Base-by-base conservation (phyloP, 2,888 invertebrate genomes). In the Apodemia mormo region DNA sequence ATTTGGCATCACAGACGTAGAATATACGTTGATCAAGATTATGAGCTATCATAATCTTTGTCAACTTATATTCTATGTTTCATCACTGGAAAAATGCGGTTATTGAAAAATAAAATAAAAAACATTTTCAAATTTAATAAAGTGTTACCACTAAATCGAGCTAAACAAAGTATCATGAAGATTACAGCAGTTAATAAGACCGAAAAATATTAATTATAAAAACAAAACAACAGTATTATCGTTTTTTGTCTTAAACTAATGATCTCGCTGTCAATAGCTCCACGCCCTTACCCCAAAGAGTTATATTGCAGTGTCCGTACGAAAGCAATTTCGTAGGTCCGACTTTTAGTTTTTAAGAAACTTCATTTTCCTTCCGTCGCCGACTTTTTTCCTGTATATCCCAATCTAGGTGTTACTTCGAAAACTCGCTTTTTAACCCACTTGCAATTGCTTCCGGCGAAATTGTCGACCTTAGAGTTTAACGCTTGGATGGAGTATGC, bases 241-340 rank as follows among this genome's bases (percentile, higher is more conserved):
- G 40, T 40, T 40, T 40, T 45, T 45, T 10, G 49, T 45, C 12
- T 12, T 43, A 68, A 68, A 40, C 6, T 14, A 66, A 12, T 6
- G 37, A 66, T 45, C 61, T 33, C 77, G 77, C 76, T 70, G 45
- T 4, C 54, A 76, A 40, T 71, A 56, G 2, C 67, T 61, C 74
- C 76, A 6, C 75, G 68, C 75, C 70, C 78, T 79, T 79, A 76
- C 81, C 86, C 89, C 88, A 90, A 91, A 91, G 90, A 92, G 90
- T 92, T 92, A 90, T 92, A 92, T 92, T 90, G 89, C 92, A 82
- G 84, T 89, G 90, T 90, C 91, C 91, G 85, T 85, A 82, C 52
- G 88, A 89, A 92, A 92, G 92, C 90, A 92, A 92, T 92, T 92
- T 91, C 86, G 92, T 89, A 89, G 92, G 92, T 92, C 92, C 88